These are phyloP conservation scores for Eunapius fragilis DNA, from an alignment of 37 sponge, comb jelly and placozoan species.

Conservation along the genomic window DNA sequence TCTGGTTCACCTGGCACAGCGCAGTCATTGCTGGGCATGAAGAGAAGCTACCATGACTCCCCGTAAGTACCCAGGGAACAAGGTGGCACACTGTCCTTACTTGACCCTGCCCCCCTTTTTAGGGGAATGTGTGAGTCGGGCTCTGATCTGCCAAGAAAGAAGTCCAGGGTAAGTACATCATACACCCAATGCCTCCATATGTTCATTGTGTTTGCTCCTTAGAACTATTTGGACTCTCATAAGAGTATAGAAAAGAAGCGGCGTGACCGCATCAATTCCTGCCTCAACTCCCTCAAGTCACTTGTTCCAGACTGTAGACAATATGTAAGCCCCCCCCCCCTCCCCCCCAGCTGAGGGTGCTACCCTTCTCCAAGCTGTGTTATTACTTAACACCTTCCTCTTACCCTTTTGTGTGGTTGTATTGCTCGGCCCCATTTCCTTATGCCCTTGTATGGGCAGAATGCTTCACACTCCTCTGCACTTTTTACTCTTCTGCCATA, in stretches of 20 bases:
- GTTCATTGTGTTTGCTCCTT: background rate
- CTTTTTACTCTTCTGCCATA: background rate
- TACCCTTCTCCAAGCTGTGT: too few relatives aligned
- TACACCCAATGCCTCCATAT: too few relatives aligned
- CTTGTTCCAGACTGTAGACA: conserved; percentile 86
- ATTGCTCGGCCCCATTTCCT: too few relatives aligned
- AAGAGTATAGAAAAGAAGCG: conserved; percentile 91
- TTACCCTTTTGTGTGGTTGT: too few relatives aligned
- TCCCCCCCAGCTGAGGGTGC: too few relatives aligned
- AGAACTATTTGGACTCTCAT: conserved; percentile 91
- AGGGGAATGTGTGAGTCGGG: background rate
- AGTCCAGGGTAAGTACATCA: conserved; percentile 79
- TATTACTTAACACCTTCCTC: too few relatives aligned
- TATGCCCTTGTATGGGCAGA: too few relatives aligned
- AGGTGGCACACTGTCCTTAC: background rate
- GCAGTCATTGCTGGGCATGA: background rate
- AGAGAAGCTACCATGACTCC: background rate
- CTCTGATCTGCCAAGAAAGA: conserved; percentile 70
- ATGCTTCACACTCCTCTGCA: too few relatives aligned
- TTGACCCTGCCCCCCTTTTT: background rate
- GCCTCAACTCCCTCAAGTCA: conserved; percentile 59
- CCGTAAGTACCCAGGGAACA: background rate
- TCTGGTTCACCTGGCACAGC: background rate
- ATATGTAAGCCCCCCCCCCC: conserved; percentile 46
- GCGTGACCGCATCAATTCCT: conserved; percentile 79